Conservation (phyloP, 1,140 invertebrate genomes). For the Drosophila paulistorum region DNA sequence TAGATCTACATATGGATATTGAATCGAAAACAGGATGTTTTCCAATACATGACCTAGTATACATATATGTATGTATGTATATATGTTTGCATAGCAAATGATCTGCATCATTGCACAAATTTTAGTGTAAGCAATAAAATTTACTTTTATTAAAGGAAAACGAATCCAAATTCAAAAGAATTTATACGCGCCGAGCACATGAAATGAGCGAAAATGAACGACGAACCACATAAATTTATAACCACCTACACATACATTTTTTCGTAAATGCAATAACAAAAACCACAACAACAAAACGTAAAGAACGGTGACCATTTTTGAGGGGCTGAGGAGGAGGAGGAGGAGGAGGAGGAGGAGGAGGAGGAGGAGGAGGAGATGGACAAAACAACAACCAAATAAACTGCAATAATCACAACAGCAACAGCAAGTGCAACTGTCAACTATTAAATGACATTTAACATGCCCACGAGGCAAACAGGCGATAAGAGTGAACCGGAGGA, state of each 20-base stretch:
- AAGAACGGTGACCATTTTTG: not conserved
- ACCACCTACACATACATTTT: conserved; percentile 64
- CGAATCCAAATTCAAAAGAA: conserved; percentile 78
- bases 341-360: not conserved
- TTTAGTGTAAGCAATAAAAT: conserved; percentile 80
- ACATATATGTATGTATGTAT: conserved; percentile 21
- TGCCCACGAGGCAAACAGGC: conserved; percentile 55
- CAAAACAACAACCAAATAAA: conserved; percentile 40
- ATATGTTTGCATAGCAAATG: conserved; percentile 16
- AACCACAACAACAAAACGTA: too few species aligned
- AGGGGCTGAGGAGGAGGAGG: not conserved
- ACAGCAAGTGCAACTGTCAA: conserved; percentile 78
- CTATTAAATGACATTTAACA: conserved; percentile 81
- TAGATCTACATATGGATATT: too few species aligned
- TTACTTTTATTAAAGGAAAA: conserved; percentile 81
- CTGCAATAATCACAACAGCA: conserved; percentile 69
- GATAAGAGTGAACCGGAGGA: not conserved
- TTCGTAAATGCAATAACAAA: conserved; percentile 51
- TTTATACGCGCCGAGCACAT: conserved; percentile 63
- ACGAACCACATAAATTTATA: conserved; percentile 76
- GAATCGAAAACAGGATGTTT: conserved; percentile 57
- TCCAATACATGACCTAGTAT: conserved; percentile 50
- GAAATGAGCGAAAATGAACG: conserved; percentile 51
- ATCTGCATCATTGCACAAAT: conserved; percentile 28
- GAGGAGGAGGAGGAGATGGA: not conserved